Base-by-base conservation (phyloP, 2,113 vertebrate species). In the Regulus satrapa region DNA sequence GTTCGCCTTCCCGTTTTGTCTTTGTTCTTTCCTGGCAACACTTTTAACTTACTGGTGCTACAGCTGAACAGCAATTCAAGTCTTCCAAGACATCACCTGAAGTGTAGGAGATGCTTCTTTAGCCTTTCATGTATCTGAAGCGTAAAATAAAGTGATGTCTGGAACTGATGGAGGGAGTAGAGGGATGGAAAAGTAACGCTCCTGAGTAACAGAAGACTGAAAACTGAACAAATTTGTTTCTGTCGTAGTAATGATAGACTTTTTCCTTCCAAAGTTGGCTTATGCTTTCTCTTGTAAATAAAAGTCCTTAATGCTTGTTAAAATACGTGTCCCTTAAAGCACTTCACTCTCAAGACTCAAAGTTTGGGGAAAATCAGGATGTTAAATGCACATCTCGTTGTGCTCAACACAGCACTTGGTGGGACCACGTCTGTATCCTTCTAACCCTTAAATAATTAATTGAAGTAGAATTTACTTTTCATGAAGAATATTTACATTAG, bases 311-410 rank as follows among this genome's bases (percentile, higher is more conserved):
- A 23, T 62, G 7, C 8, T 19, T 34, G 6, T 16, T 72, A 58
- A 80, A 89, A 40, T 51, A 11, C 0, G 0, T 10, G 9, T 52
- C 5, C 4, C 25, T 58, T 13, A 79, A 41, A 72, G 14, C 29
- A 28, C 26, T 36, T 32, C 5, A 25, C 34, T 31, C 41, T 59
- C 17, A 26, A 8, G 36, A 19, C 31, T 59, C 48, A 24, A 19
- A 28, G 2, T 5, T 66, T 56, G 17, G 20, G 64, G 8, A 21
- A n/a, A 34, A 45, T 8, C 2, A 9, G 21, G 19, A 18, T 68
- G 7, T 29, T 24, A 46, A 5, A 14, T 61, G 8, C 41, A 3
- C 12, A 51, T 40, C 9, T 49, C 12, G 3, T 3, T 43, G 43
- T 34, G 14, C 26, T 72, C 12, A 12, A 3, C 2, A 2, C 2